Percentiles rank a stretch among this genome's conserved stretches.
These are phyloP conservation scores for Hirtodrosophila histrioides DNA, from an alignment of 2,888 invertebrate genomes.

Conservation along the genomic window DNA sequence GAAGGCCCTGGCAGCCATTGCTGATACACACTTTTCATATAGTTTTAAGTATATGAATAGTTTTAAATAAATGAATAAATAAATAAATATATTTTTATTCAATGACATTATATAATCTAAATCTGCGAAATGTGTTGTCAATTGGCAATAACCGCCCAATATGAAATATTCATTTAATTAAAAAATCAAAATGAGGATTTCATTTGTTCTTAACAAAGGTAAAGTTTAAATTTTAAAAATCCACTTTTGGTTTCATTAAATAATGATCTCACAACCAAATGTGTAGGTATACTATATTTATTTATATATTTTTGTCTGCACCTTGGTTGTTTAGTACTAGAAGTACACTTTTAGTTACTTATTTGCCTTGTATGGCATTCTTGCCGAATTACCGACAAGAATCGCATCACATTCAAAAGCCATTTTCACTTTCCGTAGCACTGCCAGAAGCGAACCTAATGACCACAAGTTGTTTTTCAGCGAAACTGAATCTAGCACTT, in stretches of 20 bases:
- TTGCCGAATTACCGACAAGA: slow-evolving; percentile 13
- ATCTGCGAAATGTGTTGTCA: no score
- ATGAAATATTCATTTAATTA: no score
- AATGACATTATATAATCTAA: no score
- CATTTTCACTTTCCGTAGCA: slow-evolving; percentile 54
- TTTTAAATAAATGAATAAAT: no score
- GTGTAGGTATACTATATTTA: no score
- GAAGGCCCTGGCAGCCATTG: no score
- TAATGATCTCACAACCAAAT: slow-evolving; percentile 18
- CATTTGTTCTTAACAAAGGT: no score
- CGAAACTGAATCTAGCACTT: slow-evolving; percentile 45
- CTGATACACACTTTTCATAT: no score
- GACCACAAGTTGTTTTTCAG: slow-evolving; percentile 19
- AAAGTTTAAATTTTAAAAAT: neutral
- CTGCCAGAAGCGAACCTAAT: slow-evolving; percentile 30
- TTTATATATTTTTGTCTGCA: neutral
- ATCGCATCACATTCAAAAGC: slow-evolving; percentile 19
- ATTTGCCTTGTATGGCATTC: slow-evolving; percentile 6
- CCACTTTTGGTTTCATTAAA: slow-evolving; percentile 18
- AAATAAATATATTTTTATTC: no score
- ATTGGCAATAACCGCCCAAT: no score
- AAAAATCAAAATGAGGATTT: no score
- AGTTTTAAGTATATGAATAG: no score
- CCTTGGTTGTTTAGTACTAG: neutral
- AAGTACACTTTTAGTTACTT: neutral